Evolutionary conservation across 2,113 vertebrate genomes (phyloP).

Genomic region (Pachypanchax playfairii): DNA sequence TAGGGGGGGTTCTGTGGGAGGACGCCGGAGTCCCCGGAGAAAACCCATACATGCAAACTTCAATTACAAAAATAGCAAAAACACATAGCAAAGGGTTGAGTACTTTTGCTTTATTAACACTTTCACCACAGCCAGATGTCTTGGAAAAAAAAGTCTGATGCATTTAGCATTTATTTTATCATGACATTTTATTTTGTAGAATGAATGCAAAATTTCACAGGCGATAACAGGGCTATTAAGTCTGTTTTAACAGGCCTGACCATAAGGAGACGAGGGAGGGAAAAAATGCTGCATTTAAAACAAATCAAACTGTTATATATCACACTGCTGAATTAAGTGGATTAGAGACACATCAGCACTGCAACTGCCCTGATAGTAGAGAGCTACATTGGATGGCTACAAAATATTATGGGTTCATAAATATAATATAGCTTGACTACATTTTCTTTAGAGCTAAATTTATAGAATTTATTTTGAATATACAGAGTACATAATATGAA

Average conservation of each 20-base stretch:
- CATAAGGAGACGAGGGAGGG: slow-evolving; percentile 38
- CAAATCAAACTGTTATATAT: slow-evolving; percentile 52
- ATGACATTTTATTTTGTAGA: slow-evolving; percentile 76
- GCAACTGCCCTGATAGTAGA: slow-evolving; percentile 59
- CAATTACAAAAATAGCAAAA: too few relatives aligned
- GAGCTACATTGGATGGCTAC: slow-evolving; percentile 75
- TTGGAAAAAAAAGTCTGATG: background rate
- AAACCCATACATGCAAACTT: too few relatives aligned
- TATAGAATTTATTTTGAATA: slow-evolving; percentile 66
- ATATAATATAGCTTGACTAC: slow-evolving; percentile 78
- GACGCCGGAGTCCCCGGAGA: too few relatives aligned
- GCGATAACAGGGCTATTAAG: slow-evolving; percentile 42
- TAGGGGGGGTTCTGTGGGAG: too few relatives aligned
- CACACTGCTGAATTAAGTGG: slow-evolving; percentile 54
- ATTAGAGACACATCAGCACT: slow-evolving; percentile 48
- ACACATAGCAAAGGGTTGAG: too few relatives aligned
- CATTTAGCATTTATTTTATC: slow-evolving; percentile 49
- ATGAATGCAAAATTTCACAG: slow-evolving; percentile 72
- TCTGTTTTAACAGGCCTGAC: slow-evolving; percentile 47
- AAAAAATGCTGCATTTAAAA: slow-evolving; percentile 61
- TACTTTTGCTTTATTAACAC: too few relatives aligned
- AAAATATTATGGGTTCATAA: slow-evolving; percentile 78
- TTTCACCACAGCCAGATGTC: too few relatives aligned
- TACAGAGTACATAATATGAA: slow-evolving; percentile 76
- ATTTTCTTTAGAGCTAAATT: slow-evolving; percentile 73